Evolutionary conservation across 2,113 vertebrate species (phyloP), one percentile per base, ranked within the genome.

Genomic region (Sinosuthora webbiana): DNA sequence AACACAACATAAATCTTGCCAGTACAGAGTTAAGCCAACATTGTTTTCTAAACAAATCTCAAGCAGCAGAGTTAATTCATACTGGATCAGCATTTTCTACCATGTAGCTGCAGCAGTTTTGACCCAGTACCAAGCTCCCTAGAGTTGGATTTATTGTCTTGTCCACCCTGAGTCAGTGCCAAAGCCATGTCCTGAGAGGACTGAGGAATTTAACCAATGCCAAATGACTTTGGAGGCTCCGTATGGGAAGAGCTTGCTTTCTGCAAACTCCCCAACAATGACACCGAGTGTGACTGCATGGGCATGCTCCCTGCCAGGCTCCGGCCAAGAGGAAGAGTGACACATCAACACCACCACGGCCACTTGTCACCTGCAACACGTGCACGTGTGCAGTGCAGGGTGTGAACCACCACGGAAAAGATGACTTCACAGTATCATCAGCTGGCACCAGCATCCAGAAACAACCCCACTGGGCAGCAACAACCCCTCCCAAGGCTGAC

Each of bases 31-130:
- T 95, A 94, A 95, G 91, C 86, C 91, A 95, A 83, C 89, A 75
- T 64, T 95, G 73, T 95, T 97, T 94, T 97, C 93, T 82, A 94
- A 97, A 95, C 94, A 96, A 92, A 84, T 91, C 80, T 95, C 83
- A 87, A 93, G 64, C 77, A 81, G 89, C 65, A 83, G 76, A 90
- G 56, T 68, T 60, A 93, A 80, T 94, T 94, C 76, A 27, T 64
- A 89, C 33, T 41, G 47, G 95, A 95, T 96, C 95, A 95, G 91
- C 95, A 93, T 89, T 96, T 96, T 82, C 80, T 59, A 52, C 56
- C 73, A 25, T 2, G 18, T 63, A 89, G 47, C 69, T 12, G 20
- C 95, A 93, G 89, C 91, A 92, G 68, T 92, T 88, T 81, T 96
- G 92, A 96, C 88, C 92, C 56, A 63, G 83, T 44, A 89, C 73